These are phyloP conservation scores for Drosophila subobscura DNA, from an alignment of 1,140 invertebrate genomes.

Conservation along the genomic window DNA sequence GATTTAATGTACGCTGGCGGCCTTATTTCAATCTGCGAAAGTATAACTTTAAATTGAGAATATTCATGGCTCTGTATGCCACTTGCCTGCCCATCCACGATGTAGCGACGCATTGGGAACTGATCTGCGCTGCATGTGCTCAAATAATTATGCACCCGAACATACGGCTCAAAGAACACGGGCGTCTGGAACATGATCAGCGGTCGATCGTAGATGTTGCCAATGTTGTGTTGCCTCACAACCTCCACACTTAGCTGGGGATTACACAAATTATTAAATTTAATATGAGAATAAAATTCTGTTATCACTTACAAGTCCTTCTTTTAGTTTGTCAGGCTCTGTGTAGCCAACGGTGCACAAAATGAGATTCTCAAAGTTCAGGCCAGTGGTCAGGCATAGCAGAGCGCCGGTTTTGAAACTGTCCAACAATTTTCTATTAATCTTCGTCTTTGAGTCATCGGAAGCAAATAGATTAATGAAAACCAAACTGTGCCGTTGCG, in stretches of 20 bases:
- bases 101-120: slow-evolving; percentile 88
- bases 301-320: slow-evolving; percentile 84
- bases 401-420: slow-evolving; percentile 89
- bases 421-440: slow-evolving; percentile 54
- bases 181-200: slow-evolving; percentile 88
- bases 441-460: neutral
- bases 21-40: slow-evolving; percentile 24
- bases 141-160: slow-evolving; percentile 86
- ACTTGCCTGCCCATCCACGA: slow-evolving; percentile 85
- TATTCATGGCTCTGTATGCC: neutral
- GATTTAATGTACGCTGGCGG: slow-evolving; percentile 37
- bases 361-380: slow-evolving; percentile 88
- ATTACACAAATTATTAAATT: slow-evolving; percentile 17
- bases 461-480: slow-evolving; percentile 47
- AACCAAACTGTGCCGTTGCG: slow-evolving; percentile 49
- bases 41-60: neutral
- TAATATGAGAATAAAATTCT: neutral
- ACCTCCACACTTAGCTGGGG: slow-evolving; percentile 84
- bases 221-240: slow-evolving; percentile 75
- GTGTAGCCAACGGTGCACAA: slow-evolving; percentile 88
- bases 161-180: slow-evolving; percentile 89
- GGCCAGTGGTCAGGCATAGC: slow-evolving; percentile 87
- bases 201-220: slow-evolving; percentile 77
- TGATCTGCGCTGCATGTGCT: slow-evolving; percentile 84
- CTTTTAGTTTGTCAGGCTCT: slow-evolving; percentile 83